phyloP scores from a whole-genome alignment of 2,113 vertebrate species.

The Oncorhynchus gorbuscha region DNA sequence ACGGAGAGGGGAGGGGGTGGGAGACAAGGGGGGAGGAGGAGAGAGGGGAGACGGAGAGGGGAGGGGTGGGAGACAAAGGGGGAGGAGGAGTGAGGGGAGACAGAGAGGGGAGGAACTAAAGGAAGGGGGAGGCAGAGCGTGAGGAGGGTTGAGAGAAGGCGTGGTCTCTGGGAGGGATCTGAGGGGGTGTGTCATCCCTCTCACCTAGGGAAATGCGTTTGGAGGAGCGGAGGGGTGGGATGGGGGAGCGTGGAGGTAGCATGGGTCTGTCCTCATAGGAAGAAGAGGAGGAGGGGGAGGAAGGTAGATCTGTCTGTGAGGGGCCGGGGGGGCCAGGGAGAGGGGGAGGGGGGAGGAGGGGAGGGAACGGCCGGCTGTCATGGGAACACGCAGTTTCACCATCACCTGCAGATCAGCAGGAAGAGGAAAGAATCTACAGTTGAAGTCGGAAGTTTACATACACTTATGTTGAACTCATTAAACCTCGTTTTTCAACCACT shows the following conservation, averaged over 20 bases:
- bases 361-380: constrained; percentile 58
- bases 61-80: constrained; percentile 72
- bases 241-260: constrained; percentile 86
- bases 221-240: constrained; percentile 82
- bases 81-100: constrained; percentile 71
- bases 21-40: constrained; percentile 67
- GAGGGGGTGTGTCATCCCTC: constrained; percentile 80
- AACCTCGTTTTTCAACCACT: no score
- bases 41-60: constrained; percentile 63
- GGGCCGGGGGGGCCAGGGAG: constrained; percentile 37
- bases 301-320: constrained; percentile 72
- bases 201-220: constrained; percentile 72
- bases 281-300: constrained; percentile 66
- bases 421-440: background rate
- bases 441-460: no score
- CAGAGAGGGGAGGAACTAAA: constrained; percentile 42
- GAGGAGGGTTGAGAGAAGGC: constrained; percentile 83
- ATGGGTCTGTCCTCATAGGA: constrained; percentile 80
- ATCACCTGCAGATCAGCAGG: constrained; percentile 75
- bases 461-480: no score
- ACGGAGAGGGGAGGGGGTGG: constrained; percentile 69
- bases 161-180: constrained; percentile 88
- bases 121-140: constrained; percentile 85
- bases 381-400: constrained; percentile 85
- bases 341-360: constrained; percentile 72